These are phyloP conservation scores for Ficedula albicollis DNA, from an alignment of 2,797 vertebrate genomes.

Conservation along the genomic window DNA sequence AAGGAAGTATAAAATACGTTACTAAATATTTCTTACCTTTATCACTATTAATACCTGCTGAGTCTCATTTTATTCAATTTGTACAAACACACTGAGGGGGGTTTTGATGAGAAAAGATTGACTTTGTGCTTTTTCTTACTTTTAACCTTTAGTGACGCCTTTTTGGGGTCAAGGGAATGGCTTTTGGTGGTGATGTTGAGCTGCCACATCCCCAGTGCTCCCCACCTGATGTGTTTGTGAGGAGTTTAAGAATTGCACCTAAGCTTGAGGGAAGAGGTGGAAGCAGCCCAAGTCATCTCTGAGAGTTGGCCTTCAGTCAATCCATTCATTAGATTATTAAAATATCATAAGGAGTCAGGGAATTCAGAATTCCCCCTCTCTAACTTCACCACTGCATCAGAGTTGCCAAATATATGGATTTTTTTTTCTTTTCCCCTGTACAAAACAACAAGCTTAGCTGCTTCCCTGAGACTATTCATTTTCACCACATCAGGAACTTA, in stretches of 20 bases:
- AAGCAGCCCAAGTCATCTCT: not conserved
- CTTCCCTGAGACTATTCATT: slow-evolving; percentile 49
- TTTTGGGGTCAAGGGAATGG: not conserved
- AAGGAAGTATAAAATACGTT: not conserved
- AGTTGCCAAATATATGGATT: not conserved
- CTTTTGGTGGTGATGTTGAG: not conserved
- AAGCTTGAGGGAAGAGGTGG: not conserved
- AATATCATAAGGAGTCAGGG: not conserved
- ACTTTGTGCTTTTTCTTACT: not conserved
- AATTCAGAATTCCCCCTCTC: not conserved
- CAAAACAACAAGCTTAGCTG: slow-evolving; percentile 38
- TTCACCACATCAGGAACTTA: slow-evolving; percentile 63
- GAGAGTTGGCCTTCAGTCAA: not conserved
- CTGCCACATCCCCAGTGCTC: not conserved
- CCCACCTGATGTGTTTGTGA: rapidly evolving
- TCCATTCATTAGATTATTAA: not conserved
- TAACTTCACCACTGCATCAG: not conserved
- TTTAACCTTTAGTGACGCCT: not conserved
- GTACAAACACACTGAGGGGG: not conserved
- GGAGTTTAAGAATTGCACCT: rapidly evolving
- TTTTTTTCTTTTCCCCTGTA: rapidly evolving
- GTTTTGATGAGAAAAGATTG: not conserved
- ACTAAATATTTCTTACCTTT: not conserved
- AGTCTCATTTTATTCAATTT: not conserved
- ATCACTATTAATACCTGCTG: not conserved